Evolutionary conservation across 2,797 vertebrate genomes (phyloP), one percentile per base, ranked within the genome.

Genomic region (Mus spretus): DNA sequence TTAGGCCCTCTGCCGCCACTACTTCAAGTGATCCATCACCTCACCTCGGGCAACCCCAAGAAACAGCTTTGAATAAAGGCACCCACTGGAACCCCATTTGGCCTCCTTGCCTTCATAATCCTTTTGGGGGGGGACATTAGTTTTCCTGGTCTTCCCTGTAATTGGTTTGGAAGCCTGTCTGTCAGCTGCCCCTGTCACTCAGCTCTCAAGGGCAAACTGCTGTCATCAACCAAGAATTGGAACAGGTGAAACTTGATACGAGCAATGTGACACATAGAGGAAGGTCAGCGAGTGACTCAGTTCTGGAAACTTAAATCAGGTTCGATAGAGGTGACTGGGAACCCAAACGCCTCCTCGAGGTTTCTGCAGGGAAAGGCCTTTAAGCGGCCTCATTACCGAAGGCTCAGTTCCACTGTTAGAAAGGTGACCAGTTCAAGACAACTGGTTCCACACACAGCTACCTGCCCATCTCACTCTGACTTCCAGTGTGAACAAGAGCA

Each of bases 211-310:
- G 80, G 84, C 59, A 75, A 59, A 95, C 88, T 91, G 91, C 81
- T 96, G 97, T 95, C 97, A 96, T 96, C 92, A n/a, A 80, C 72
- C 90, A 96, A 98, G 84, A 96, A 94, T 93, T 95, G 87, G 95
- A 90, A 96, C 97, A 97, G 96, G 93, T 97, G 97, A 86, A 95
- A 95, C 77, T 47, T 79, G 83, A 87, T 19, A 22, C 24, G 11
- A 78, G 89, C 84, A 96, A 96, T 53, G 63, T 88, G 91, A 97
- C 65, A 89, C 82, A 28, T 0, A 22, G 57, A 93, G 74, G 88
- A 96, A 97, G 93, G 88, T 90, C 61, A 74, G 88, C 79, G 94
- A 61, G 89, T 94, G 95, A 95, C 90, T 97, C 96, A 93, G 85
- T 44, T 28, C 55, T 95, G 91, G 93, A 74, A 79, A 80, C 84